Conservation (phyloP, 2,797 vertebrate species). For the Hydrophis major region DNA sequence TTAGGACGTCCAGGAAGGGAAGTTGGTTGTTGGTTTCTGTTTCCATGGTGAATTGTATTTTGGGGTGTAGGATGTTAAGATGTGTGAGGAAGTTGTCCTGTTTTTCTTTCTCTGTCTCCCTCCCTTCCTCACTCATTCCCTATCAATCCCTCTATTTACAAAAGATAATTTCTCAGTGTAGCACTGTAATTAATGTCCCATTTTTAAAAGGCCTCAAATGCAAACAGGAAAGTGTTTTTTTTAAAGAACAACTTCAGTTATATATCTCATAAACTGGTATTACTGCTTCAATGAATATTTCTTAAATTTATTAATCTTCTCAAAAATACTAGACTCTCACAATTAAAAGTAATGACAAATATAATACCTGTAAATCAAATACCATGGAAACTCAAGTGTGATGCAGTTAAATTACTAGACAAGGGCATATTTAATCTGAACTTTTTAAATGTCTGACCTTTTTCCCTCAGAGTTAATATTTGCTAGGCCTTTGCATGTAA, state of each 20-base stretch:
- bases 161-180: neutral
- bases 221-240: neutral
- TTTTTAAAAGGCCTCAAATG: neutral
- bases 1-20: no score
- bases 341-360: neutral
- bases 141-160: neutral
- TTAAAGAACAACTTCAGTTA: neutral
- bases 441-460: slow-evolving; percentile 36
- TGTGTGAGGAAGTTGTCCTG: no score
- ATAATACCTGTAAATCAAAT: neutral
- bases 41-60: no score
- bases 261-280: neutral
- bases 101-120: no score
- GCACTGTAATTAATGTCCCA: neutral
- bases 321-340: neutral
- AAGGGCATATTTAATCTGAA: neutral
- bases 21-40: no score
- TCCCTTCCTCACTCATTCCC: neutral
- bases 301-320: neutral
- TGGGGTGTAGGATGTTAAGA: no score
- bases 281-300: neutral
- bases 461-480: slow-evolving; percentile 51
- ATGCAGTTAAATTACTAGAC: slow-evolving; percentile 32
- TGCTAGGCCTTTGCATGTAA: slow-evolving; percentile 57
- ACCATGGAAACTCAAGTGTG: neutral